Evolutionary conservation across 2,888 invertebrate genomes (phyloP).

Genomic region (Cosmia trapezina): DNA sequence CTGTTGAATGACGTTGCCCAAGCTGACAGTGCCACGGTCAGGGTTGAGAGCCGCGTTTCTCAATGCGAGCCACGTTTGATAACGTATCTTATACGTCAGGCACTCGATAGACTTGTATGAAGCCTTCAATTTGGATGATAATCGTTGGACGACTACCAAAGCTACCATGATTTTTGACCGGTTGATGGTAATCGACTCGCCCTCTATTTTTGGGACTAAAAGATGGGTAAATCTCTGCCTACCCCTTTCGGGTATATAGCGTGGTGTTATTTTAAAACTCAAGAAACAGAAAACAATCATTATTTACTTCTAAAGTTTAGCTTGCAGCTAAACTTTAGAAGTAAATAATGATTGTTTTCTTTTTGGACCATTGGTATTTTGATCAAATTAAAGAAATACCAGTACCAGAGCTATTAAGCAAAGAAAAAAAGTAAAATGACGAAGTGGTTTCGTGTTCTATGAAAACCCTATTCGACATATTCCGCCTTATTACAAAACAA

Average conservation of each 20-base stretch:
- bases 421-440: neutral
- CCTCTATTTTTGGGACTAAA: neutral
- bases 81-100: conserved; percentile 18
- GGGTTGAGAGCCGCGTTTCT: conserved; percentile 96
- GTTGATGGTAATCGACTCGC: neutral
- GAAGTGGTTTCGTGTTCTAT: conserved; percentile 10
- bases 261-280: neutral
- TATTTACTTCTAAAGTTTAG: neutral
- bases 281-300: neutral
- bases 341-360: too few species aligned
- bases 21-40: conserved; percentile 95
- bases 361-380: neutral
- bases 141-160: neutral
- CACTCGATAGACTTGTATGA: neutral
- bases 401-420: neutral
- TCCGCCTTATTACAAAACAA: too few species aligned
- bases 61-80: conserved; percentile 86
- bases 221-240: neutral
- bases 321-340: too few species aligned
- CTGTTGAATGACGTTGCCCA: conserved; percentile 95
- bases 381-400: conserved; percentile 5
- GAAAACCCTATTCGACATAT: conserved; percentile 1
- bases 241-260: neutral
- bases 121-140: conserved; percentile 29
- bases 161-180: neutral